phyloP scores from a whole-genome alignment of 2,797 vertebrate genomes.

The Rhinogobio ventralis region DNA sequence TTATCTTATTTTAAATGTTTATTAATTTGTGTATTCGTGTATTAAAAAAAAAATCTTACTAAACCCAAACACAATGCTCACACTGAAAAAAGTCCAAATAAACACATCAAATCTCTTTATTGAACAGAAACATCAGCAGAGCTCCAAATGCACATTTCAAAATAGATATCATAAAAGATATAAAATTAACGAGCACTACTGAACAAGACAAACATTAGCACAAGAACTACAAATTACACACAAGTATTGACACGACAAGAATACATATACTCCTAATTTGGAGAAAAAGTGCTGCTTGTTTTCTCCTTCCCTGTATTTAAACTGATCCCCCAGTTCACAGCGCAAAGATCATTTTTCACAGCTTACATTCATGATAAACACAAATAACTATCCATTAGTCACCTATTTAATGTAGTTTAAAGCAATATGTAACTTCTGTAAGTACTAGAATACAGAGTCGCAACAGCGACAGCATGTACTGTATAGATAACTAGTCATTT shows the following conservation, averaged over 20 bases:
- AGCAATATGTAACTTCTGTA: slow-evolving; percentile 34
- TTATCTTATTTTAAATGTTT: background rate
- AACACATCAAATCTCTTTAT: slow-evolving; percentile 41
- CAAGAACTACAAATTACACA: slow-evolving; percentile 40
- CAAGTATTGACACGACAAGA: slow-evolving; percentile 43
- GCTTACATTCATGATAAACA: slow-evolving; percentile 59
- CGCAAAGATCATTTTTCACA: slow-evolving; percentile 63
- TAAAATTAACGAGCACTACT: slow-evolving; percentile 54
- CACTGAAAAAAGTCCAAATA: background rate
- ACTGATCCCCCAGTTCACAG: slow-evolving; percentile 49
- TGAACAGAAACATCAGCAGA: slow-evolving; percentile 31
- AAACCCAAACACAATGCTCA: background rate
- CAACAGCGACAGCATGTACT: slow-evolving; percentile 33
- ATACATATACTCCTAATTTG: slow-evolving; percentile 40
- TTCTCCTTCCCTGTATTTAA: slow-evolving; percentile 65
- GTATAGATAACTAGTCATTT: slow-evolving; percentile 34
- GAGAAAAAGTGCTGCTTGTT: slow-evolving; percentile 68
- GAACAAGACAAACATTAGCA: slow-evolving; percentile 31
- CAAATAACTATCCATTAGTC: slow-evolving; percentile 33
- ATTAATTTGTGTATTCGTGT: background rate
- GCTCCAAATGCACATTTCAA: slow-evolving; percentile 46
- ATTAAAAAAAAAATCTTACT: no score
- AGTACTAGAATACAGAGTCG: slow-evolving; percentile 46
- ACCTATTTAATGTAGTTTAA: slow-evolving; percentile 32
- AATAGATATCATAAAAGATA: slow-evolving; percentile 66